Base-by-base conservation (phyloP, 1,140 invertebrate genomes). In the Trissolcus basalis region DNA sequence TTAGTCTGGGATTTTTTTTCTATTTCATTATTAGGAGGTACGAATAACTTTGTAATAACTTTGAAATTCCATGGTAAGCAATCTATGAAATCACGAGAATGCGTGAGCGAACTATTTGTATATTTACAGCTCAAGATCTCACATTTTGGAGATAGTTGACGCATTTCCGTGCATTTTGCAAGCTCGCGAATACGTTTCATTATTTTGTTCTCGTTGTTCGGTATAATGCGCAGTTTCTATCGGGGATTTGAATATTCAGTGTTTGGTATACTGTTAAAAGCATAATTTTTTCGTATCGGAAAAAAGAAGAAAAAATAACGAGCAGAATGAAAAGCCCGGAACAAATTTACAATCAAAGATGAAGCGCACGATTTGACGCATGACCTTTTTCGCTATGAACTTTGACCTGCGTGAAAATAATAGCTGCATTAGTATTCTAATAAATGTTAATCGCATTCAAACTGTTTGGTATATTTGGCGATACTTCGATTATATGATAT, bases 141-240 rank as follows among this genome's bases (percentile, higher is more conserved):
- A 48, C 54, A 65, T 73, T 73, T 73, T 65, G 70, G 61, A 49
- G 55, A 73, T 65, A 59, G 70, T 61, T 73, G 48, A 60, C 60
- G 47, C 49, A 45, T 54, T 36, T 60, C 61, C 41, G 6, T 27
- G 19, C 19, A 27, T 27, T 27, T 67, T 56, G 43, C 13, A 45
- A 9, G 14, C 12, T 12, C 54, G 7, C 47, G 45, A 44, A 41
- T 48, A 14, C 58, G 41, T 47, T 69, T 63, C 54, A 48, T 71
- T 63, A 27, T 71, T 51, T 71, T 63, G 53, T 59, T 63, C 44
- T 49, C n/a, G n/a, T n/a, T n/a, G n/a, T n/a, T n/a, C n/a, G n/a
- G n/a, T n/a, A n/a, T n/a, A n/a, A n/a, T n/a, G n/a, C n/a, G n/a
- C n/a, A n/a, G n/a, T n/a, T n/a, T n/a, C n/a, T n/a, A n/a, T n/a